A percentile compares a stretch with the other conserved stretches of the same genome.
Conservation (phyloP, 2,113 vertebrate genomes). For the Macrotus californicus region DNA sequence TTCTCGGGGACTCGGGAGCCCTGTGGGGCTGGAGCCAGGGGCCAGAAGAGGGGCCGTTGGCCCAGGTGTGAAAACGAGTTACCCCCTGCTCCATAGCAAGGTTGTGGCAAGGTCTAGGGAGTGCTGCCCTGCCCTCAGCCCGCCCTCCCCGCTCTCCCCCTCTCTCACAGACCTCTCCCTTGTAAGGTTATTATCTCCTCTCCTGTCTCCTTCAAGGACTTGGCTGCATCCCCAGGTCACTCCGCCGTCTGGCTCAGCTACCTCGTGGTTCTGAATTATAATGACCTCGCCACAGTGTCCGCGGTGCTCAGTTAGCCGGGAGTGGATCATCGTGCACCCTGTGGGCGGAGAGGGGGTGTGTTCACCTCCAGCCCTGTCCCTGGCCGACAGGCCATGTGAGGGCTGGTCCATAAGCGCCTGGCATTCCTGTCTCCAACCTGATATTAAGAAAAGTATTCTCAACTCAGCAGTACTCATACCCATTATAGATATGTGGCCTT, state of each 20-base stretch:
- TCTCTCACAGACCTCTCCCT: not conserved
- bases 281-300: not conserved
- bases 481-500: not conserved
- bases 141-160: not conserved
- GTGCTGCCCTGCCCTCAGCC: too few relatives aligned
- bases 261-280: slow-evolving; percentile 51
- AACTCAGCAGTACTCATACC: too few relatives aligned
- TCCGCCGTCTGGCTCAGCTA: slow-evolving; percentile 48
- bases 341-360: not conserved
- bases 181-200: slow-evolving; percentile 50
- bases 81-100: fast-evolving
- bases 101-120: not conserved
- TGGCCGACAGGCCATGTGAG: not conserved
- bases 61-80: not conserved
- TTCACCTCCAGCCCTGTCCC: not conserved
- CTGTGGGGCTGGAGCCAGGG: not conserved
- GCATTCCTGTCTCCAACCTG: not conserved
- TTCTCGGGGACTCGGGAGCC: not conserved
- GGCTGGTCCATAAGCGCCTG: not conserved
- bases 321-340: not conserved
- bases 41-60: not conserved
- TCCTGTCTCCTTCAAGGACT: slow-evolving; percentile 56
- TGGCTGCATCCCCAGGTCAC: slow-evolving; percentile 46
- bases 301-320: not conserved
- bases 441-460: not conserved